phyloP scores from a whole-genome alignment of 1,140 invertebrate species.

The Whitmania pigra region DNA sequence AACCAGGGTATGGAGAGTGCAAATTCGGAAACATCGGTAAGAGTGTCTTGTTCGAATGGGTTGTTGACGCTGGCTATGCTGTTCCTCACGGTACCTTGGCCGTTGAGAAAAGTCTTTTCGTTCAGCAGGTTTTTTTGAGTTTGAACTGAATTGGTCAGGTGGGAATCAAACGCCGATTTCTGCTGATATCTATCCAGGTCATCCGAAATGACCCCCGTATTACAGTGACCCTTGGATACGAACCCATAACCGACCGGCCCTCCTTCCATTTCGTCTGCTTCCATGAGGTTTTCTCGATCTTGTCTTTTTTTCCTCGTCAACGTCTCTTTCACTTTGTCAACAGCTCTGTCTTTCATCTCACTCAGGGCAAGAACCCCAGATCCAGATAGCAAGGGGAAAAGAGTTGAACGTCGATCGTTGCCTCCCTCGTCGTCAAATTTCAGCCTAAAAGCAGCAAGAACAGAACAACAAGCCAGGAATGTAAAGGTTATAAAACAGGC shows the following conservation, averaged over 20 bases:
- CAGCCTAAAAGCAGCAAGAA: background rate
- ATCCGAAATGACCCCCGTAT: background rate
- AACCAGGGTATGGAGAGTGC: constrained; percentile 1
- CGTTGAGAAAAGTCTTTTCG: constrained; percentile 1
- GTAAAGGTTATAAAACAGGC: constrained; percentile 91
- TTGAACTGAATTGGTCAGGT: constrained; percentile 1
- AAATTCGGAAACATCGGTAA: constrained; percentile 1
- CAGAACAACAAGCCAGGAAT: constrained; percentile 42
- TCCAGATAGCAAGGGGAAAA: background rate
- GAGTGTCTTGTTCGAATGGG: background rate
- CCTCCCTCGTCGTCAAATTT: constrained; percentile 5
- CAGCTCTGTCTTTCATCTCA: constrained; percentile 12
- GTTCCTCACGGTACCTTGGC: background rate
- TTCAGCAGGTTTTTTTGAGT: background rate
- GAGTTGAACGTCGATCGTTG: background rate
- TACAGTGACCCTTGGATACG: background rate
- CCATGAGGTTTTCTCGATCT: constrained; percentile 6
- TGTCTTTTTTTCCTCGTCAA: background rate
- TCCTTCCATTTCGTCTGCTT: constrained; percentile 1
- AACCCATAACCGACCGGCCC: background rate
- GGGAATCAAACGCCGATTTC: background rate
- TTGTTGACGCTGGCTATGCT: background rate
- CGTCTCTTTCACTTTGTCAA: constrained; percentile 8
- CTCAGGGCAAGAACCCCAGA: constrained; percentile 2
- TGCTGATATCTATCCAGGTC: background rate